Conservation (phyloP, 2,888 invertebrate genomes). For the Ectemnius lituratus region DNA sequence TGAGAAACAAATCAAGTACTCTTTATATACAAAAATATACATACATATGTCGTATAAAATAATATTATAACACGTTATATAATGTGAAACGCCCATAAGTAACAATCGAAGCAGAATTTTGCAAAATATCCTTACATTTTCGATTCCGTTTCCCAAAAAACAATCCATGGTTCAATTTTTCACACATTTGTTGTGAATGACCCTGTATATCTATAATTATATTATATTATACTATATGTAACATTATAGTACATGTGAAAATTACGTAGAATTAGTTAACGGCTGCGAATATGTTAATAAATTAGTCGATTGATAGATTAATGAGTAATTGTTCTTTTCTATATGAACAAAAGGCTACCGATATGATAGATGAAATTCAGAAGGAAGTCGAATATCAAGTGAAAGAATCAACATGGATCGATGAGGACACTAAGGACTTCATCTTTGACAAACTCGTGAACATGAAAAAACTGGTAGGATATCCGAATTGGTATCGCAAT, state of each 20-base stretch:
- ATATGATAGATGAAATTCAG: slow-evolving; percentile 80
- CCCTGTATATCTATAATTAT: too few species aligned
- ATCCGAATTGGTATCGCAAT: slow-evolving; percentile 80
- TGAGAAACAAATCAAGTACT: slow-evolving; percentile 20
- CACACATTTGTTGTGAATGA: too few species aligned
- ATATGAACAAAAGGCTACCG: slow-evolving; percentile 66
- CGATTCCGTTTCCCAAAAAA: too few species aligned
- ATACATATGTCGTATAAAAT: not conserved
- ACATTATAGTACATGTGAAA: too few species aligned
- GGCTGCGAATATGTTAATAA: too few species aligned
- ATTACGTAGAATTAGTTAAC: too few species aligned
- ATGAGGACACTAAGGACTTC: slow-evolving; percentile 78
- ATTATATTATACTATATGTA: too few species aligned
- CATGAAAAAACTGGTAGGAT: slow-evolving; percentile 80
- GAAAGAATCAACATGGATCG: slow-evolving; percentile 80
- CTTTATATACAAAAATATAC: not conserved
- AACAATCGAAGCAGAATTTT: not conserved
- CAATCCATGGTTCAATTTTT: too few species aligned
- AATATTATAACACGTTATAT: not conserved
- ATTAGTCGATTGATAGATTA: not conserved
- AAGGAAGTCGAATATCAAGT: slow-evolving; percentile 80
- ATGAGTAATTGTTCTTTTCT: not conserved
- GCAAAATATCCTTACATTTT: too few species aligned
- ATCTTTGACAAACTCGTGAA: slow-evolving; percentile 79
- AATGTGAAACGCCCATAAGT: too few species aligned